phyloP scores from a whole-genome alignment of 2,113 vertebrate genomes.

The Amblyopsis rosae region DNA sequence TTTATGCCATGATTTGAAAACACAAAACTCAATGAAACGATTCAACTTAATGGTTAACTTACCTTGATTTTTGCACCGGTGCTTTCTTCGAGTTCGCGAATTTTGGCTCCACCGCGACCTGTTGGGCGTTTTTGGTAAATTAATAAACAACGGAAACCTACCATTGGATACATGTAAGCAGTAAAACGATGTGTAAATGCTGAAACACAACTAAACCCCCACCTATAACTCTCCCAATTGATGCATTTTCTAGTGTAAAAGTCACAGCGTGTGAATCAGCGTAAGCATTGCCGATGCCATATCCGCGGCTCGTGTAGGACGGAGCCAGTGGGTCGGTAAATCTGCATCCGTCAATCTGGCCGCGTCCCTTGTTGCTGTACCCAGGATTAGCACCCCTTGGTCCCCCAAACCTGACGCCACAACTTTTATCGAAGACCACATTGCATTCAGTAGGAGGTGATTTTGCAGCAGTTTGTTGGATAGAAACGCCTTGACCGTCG shows the following conservation, averaged over 20 bases:
- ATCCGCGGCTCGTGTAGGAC: not conserved
- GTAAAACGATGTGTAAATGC: not conserved
- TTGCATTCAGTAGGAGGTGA: not conserved
- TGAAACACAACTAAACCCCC: constrained; percentile 6
- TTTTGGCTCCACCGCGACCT: constrained; percentile 89
- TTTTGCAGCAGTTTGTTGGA: not conserved
- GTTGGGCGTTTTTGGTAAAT: not conserved
- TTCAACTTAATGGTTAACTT: constrained; percentile 24
- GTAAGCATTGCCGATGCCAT: not conserved
- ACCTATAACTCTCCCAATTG: constrained; percentile 85
- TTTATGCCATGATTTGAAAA: too few relatives aligned
- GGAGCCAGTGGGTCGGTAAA: not conserved
- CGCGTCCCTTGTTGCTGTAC: constrained; percentile 11
- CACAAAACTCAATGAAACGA: too few relatives aligned
- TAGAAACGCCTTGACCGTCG: constrained; percentile 1
- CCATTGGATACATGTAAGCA: not conserved
- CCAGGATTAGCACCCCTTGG: not conserved
- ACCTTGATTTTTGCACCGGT: constrained; percentile 88
- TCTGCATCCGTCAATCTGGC: not conserved
- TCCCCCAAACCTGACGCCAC: constrained; percentile 3
- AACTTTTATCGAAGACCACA: constrained; percentile 20
- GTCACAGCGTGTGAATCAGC: constrained; percentile 34
- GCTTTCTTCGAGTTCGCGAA: constrained; percentile 85
- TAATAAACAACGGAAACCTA: not conserved
- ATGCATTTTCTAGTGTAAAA: constrained; percentile 72